Evolutionary conservation across 2,888 invertebrate species (phyloP).

Genomic region (Epirrhoe alternata): DNA sequence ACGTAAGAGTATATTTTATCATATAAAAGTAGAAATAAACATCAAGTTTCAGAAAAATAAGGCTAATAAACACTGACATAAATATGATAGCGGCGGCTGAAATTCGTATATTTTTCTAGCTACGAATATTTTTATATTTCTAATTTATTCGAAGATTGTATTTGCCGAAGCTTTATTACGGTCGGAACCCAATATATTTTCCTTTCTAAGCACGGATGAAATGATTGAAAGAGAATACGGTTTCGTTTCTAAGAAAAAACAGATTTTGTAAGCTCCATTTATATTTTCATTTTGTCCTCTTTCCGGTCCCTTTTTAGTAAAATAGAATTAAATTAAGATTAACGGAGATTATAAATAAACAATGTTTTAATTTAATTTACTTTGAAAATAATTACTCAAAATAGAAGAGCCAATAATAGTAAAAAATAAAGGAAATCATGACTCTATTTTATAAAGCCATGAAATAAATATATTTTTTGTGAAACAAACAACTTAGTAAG

Average conservation of each 20-base stretch:
- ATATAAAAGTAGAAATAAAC: too few relatives aligned
- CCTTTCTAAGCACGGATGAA: slow-evolving; percentile 24
- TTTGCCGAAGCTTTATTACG: slow-evolving; percentile 26
- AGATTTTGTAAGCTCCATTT: slow-evolving; percentile 27
- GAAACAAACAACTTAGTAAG: too few relatives aligned
- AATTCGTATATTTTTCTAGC: not conserved
- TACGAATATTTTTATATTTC: slow-evolving; percentile 5
- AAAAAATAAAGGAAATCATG: too few relatives aligned
- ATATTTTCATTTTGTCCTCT: slow-evolving; percentile 34
- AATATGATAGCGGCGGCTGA: not conserved
- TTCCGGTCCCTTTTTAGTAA: slow-evolving; percentile 27
- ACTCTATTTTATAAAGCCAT: too few relatives aligned
- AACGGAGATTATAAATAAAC: slow-evolving; percentile 32
- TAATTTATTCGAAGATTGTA: slow-evolving; percentile 23
- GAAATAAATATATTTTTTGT: too few relatives aligned
- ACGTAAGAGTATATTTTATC: too few relatives aligned
- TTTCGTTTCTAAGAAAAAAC: slow-evolving; percentile 23
- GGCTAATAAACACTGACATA: not conserved
- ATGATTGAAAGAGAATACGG: slow-evolving; percentile 26
- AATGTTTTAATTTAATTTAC: too few relatives aligned
- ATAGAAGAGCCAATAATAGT: too few relatives aligned
- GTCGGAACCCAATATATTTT: slow-evolving; percentile 23
- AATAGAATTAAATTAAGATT: slow-evolving; percentile 41
- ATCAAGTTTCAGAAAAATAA: too few relatives aligned
- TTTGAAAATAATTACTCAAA: too few relatives aligned